Evolutionary conservation across 2,113 vertebrate genomes (phyloP).

Genomic region (Macrotis lagotis): DNA sequence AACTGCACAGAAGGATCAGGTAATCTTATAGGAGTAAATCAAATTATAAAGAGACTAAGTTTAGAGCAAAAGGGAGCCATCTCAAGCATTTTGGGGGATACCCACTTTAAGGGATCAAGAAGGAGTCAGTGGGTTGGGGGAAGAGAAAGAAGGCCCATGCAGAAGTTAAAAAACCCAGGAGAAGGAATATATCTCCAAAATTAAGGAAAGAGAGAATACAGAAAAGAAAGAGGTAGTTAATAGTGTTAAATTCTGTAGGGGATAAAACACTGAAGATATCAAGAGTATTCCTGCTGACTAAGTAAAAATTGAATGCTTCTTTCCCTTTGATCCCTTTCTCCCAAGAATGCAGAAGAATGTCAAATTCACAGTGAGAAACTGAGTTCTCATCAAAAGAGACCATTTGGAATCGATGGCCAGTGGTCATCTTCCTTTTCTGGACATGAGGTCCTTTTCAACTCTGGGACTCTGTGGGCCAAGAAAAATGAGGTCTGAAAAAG

Average conservation of each 20-base stretch:
- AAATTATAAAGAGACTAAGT: not conserved
- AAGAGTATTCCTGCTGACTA: not conserved
- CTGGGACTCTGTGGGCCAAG: not conserved
- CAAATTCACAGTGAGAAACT: not conserved
- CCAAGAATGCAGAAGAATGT: not conserved
- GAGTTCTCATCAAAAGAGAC: not conserved
- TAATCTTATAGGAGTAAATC: not conserved
- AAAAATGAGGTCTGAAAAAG: not conserved
- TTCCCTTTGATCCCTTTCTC: not conserved
- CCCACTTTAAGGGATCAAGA: not conserved
- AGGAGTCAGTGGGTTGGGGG: not conserved
- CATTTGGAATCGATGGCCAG: not conserved
- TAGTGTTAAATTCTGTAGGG: not conserved
- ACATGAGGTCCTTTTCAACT: not conserved
- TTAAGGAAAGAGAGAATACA: not conserved
- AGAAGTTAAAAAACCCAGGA: not conserved
- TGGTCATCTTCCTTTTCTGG: not conserved
- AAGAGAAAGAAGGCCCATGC: not conserved
- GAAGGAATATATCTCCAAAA: not conserved
- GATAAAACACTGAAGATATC: not conserved
- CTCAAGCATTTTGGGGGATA: not conserved
- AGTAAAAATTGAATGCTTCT: not conserved
- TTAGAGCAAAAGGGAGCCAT: not conserved
- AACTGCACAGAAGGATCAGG: not conserved
- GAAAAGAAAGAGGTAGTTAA: not conserved